Percentiles rank a stretch among this genome's conserved stretches.
phyloP scores from a whole-genome alignment of 2,113 vertebrate genomes.

The Thermophis baileyi region DNA sequence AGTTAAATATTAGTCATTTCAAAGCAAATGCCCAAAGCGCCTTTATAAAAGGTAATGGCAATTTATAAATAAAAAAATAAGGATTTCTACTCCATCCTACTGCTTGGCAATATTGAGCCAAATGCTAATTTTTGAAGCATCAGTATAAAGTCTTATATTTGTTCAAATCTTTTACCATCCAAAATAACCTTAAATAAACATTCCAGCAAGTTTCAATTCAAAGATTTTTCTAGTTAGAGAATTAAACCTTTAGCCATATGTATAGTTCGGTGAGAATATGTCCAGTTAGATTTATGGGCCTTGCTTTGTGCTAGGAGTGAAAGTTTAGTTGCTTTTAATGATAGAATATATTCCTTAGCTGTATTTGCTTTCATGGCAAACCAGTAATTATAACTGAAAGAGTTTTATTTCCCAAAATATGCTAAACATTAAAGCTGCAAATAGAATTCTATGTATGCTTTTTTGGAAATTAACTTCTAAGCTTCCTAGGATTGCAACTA shows the following conservation, averaged over 20 bases:
- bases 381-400: not conserved
- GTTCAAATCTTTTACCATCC: not conserved
- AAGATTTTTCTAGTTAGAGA: not conserved
- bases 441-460: not conserved
- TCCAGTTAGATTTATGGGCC: not conserved
- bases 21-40: not conserved
- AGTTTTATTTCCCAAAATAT: not conserved
- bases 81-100: not conserved
- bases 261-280: not conserved
- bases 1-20: not conserved
- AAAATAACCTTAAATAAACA: not conserved
- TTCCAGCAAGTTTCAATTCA: slow-evolving; percentile 11
- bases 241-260: not conserved
- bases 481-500: not conserved
- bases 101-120: not conserved
- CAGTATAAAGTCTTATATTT: not conserved
- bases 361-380: not conserved
- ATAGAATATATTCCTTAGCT: not conserved
- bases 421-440: not conserved
- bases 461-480: not conserved
- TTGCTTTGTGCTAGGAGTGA: not conserved
- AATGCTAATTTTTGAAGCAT: not conserved
- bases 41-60: not conserved
- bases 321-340: not conserved
- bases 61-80: not conserved